Conservation (phyloP, 2,113 vertebrate genomes). For the Xiphorhynchus elegans region DNA sequence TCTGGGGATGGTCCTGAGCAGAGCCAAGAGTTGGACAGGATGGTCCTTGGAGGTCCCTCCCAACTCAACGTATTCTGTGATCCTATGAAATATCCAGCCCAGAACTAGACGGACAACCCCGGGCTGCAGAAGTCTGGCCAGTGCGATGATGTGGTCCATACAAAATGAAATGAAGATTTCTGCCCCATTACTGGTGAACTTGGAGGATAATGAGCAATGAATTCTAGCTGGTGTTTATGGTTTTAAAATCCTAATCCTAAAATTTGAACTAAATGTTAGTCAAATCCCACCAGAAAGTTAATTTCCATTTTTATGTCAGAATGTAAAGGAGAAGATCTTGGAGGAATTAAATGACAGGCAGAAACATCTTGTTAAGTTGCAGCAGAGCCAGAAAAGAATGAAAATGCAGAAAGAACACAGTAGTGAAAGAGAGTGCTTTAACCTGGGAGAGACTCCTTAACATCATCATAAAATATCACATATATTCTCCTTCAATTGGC, state of each 20-base stretch:
- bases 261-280: background rate
- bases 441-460: background rate
- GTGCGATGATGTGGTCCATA: background rate
- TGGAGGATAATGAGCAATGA: background rate
- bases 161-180: background rate
- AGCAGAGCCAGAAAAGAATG: background rate
- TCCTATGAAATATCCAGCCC: background rate
- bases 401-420: background rate
- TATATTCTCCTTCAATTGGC: background rate
- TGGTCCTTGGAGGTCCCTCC: background rate
- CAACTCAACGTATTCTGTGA: background rate
- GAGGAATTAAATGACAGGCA: background rate
- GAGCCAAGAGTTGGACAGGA: background rate
- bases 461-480: background rate
- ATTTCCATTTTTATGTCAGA: background rate
- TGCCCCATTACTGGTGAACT: background rate
- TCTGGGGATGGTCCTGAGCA: background rate
- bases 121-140: background rate
- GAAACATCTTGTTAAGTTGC: background rate
- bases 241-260: background rate
- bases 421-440: background rate
- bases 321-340: background rate
- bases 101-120: background rate
- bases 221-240: background rate
- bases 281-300: background rate